phyloP scores from a whole-genome alignment of 2,888 invertebrate genomes.

The Parelbella ahira region DNA sequence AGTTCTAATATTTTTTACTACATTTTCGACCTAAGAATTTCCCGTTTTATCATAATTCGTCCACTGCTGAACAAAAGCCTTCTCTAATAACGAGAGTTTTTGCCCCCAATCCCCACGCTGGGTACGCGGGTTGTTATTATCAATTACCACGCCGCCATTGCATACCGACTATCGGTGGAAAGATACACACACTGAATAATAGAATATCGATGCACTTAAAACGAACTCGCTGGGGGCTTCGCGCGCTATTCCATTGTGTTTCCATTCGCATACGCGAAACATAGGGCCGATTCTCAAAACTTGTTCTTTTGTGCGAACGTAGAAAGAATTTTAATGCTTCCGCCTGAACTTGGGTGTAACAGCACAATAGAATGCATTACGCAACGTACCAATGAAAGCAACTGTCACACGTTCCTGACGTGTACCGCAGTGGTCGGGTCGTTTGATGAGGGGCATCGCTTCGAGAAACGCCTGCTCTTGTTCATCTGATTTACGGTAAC shows the following conservation, averaged over 20 bases:
- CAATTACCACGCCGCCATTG: constrained; percentile 26
- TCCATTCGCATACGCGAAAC: constrained; percentile 65
- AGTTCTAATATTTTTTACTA: too few relatives aligned
- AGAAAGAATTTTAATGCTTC: constrained; percentile 77
- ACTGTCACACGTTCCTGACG: constrained; percentile 43
- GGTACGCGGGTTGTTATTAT: too few relatives aligned
- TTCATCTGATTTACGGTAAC: too few relatives aligned
- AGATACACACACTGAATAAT: constrained; percentile 11
- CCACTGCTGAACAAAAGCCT: too few relatives aligned
- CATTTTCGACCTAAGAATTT: too few relatives aligned
- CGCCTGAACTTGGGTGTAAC: constrained; percentile 67
- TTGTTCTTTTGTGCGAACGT: constrained; percentile 74
- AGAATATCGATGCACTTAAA: constrained; percentile 14
- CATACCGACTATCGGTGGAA: constrained; percentile 15
- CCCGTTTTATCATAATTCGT: too few relatives aligned
- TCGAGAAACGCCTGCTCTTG: background rate
- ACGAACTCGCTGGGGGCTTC: constrained; percentile 3
- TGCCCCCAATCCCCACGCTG: too few relatives aligned
- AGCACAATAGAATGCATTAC: constrained; percentile 62
- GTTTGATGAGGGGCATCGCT: constrained; percentile 12
- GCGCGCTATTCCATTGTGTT: constrained; percentile 50
- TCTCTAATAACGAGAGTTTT: too few relatives aligned
- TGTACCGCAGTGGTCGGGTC: constrained; percentile 6
- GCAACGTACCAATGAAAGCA: constrained; percentile 42
- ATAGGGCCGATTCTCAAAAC: constrained; percentile 68